Evolutionary conservation across 2,888 invertebrate species (phyloP).

Genomic region (Drosophila algonquin): DNA sequence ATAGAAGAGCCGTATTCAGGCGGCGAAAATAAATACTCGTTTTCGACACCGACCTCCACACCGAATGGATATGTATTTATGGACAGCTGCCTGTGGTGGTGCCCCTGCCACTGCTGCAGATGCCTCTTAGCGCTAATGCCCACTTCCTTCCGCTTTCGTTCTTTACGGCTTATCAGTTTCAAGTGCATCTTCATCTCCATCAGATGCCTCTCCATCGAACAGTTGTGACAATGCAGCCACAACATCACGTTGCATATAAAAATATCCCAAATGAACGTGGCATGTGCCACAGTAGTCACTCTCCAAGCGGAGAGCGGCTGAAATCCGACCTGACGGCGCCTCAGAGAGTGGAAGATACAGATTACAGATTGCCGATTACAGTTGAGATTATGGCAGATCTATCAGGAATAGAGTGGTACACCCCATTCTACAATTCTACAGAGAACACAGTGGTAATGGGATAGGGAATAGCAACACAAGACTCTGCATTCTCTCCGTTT

Average conservation of each 20-base stretch:
- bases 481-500: neutral
- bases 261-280: conserved; percentile 72
- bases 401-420: neutral
- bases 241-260: conserved; percentile 42
- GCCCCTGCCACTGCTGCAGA: conserved; percentile 4
- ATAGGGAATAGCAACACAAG: too few relatives aligned
- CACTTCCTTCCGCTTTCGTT: conserved; percentile 70
- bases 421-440: too few relatives aligned
- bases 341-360: conserved; percentile 2
- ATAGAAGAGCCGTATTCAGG: neutral
- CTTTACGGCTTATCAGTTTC: conserved; percentile 54
- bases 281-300: conserved; percentile 63
- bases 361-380: neutral
- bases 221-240: conserved; percentile 21
- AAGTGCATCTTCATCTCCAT: conserved; percentile 54
- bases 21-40: neutral
- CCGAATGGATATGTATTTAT: conserved; percentile 4
- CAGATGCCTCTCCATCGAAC: conserved; percentile 29
- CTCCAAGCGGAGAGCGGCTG: conserved; percentile 6
- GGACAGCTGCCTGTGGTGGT: conserved; percentile 16
- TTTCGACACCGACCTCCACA: neutral
- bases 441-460: too few relatives aligned
- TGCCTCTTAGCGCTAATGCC: conserved; percentile 43
- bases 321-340: conserved; percentile 20
- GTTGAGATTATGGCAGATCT: neutral